Base-by-base conservation (phyloP, 2,797 vertebrate species). In the Bradypodion pumilum region DNA sequence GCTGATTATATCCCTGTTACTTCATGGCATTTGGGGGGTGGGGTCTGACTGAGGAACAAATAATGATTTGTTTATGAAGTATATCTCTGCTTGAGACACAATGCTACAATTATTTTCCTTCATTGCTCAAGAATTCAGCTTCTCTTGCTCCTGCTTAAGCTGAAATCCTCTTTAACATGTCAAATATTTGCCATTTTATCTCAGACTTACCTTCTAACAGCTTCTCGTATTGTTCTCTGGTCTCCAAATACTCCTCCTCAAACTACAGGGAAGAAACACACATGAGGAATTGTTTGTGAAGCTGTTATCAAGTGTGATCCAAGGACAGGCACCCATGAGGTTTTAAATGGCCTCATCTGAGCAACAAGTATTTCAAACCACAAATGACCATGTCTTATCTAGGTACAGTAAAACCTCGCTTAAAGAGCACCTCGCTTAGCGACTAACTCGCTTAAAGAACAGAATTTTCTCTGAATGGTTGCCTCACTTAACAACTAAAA, bases 211-310 rank as follows among this genome's bases (percentile, higher is more conserved):
- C 96, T 82, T 92, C 91, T 42, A 97, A 52, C 13, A 98, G 85
- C 76, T 97, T 96, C n/a, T 92, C 77, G 91, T 94, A 96, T 59
- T 98, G 94, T 25, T 96, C 96, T 35, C 88, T 94, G 29, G 91
- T 96, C 76, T 94, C 95, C 77, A 98, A 52, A 87, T 89, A 69
- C 32, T 96, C 89, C 89, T 98, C 97, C 59, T 98, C 97, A 90
- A 97, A 98, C 97, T 98, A 94, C 74, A 88, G 76, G 74, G 78
- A 5, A 65, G 68, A 75, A 75, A 80, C 60, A 32, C 15, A 27
- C 23, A 68, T 1, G 52, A 59, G n/a, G 46, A 29, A 68, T 78
- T 59, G 46, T 21, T 76, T 37, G 44, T 56, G 62, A 23, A 35
- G 2, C 68, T 49, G 37, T 23, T 46, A 66, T 2, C 29, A n/a